Base-by-base conservation (phyloP, 1,140 invertebrate genomes). In the Tetraneura akinire region DNA sequence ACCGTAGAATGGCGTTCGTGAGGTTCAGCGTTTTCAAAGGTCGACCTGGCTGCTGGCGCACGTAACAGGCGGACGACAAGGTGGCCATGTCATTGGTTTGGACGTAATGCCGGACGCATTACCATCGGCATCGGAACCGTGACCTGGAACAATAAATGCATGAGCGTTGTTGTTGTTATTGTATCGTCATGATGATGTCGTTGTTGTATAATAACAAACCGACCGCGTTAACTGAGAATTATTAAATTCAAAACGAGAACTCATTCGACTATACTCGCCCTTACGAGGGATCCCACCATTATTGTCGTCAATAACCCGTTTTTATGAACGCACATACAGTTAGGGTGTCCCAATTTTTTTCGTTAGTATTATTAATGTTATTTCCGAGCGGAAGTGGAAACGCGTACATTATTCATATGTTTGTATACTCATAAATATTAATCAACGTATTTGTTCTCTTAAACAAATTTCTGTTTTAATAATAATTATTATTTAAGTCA, bases 21-120 rank as follows among this genome's bases (percentile, higher is more conserved):
- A 45, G 37, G 74, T 78, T 78, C 16, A 78, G 74, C 74, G 74
- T 78, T 60, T 78, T 78, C 5, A 78, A 78, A 45, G 74, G 74
- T 62, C 60, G 74, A 14, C 51, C 37, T 14, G 53, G 74, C 1
- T 78, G 74, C 21, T 78, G 74, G n/a, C 74, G 74, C 10, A 60
- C 37, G 55, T 78, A 78, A 14, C 55, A 47, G 29, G 55, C 55
- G 23, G 74, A 78, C 37, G 74, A 78, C 42, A 78, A 23, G 13
- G 74, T 42, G 55, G 74, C 53, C 74, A 78, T 78, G 55, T 78
- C 74, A 78, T 32, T 62, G 74, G 21, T 37, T 47, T 9, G 21
- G 23, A 11, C 55, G 16, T 21, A 57, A 60, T 26, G 37, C 32
- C 53, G 51, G 74, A 60, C n/a, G 55, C 74, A 78, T 78, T 37